Conservation (phyloP, 2,888 invertebrate species). For the Ernsta delagoae region DNA sequence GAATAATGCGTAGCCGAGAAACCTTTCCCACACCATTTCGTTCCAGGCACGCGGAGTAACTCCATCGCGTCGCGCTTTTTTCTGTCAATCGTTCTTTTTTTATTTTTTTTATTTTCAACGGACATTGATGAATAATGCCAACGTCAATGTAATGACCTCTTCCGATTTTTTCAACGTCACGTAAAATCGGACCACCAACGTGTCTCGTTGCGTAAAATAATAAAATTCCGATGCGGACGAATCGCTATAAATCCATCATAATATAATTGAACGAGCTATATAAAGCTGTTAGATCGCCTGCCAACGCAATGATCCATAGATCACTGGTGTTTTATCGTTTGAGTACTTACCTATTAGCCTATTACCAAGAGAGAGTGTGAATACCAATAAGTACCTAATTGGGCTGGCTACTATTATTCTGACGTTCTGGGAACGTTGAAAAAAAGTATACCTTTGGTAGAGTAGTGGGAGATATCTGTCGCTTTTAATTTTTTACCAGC, state of each 20-base stretch:
- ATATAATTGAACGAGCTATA: constrained; percentile 54
- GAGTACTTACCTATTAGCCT: too few relatives aligned
- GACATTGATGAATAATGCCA: constrained; percentile 44
- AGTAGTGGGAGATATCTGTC: too few relatives aligned
- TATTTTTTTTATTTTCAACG: constrained; percentile 36
- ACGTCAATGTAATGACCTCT: constrained; percentile 46
- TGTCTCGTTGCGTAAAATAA: constrained; percentile 51
- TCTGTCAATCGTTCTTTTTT: constrained; percentile 56
- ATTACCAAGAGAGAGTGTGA: too few relatives aligned
- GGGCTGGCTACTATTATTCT: too few relatives aligned
- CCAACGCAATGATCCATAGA: constrained; percentile 37
- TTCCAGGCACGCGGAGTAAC: constrained; percentile 93
- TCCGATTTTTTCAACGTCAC: constrained; percentile 37
- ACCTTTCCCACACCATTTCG: constrained; percentile 97
- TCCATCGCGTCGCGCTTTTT: constrained; percentile 82
- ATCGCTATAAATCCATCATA: constrained; percentile 60
- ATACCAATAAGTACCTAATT: too few relatives aligned
- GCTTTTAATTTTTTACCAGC: too few relatives aligned
- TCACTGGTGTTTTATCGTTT: too few relatives aligned
- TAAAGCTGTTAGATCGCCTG: constrained; percentile 54
- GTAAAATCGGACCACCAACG: constrained; percentile 44
- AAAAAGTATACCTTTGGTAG: too few relatives aligned
- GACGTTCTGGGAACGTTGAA: too few relatives aligned
- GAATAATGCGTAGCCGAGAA: constrained; percentile 92
- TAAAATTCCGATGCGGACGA: constrained; percentile 51